phyloP scores from a whole-genome alignment of 2,888 invertebrate genomes.

The Drosophila cracens region DNA sequence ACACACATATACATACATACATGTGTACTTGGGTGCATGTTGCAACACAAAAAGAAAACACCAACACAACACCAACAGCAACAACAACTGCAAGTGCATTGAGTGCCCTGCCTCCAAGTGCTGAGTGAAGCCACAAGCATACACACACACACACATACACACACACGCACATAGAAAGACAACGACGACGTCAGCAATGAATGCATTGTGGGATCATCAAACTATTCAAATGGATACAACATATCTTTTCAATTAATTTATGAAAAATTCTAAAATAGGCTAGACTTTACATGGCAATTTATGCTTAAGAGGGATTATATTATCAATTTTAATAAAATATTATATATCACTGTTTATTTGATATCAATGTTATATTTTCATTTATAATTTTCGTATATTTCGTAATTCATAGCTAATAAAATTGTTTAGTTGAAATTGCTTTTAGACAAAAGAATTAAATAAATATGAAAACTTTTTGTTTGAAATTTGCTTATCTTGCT shows the following conservation, averaged over 20 bases:
- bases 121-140: constrained; percentile 70
- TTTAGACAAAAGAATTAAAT: background rate
- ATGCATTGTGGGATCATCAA: constrained; percentile 37
- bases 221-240: background rate
- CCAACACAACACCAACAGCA: constrained; percentile 24
- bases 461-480: background rate
- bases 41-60: constrained; percentile 53
- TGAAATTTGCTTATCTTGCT: background rate
- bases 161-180: constrained; percentile 18
- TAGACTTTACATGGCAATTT: background rate
- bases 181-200: constrained; percentile 37
- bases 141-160: constrained; percentile 13
- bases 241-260: background rate
- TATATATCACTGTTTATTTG: background rate
- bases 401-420: background rate
- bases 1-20: constrained; percentile 28
- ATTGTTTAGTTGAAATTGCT: background rate
- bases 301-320: background rate
- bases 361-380: background rate
- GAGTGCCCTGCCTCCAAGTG: constrained; percentile 63
- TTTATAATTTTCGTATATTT: background rate
- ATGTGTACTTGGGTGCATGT: constrained; percentile 59
- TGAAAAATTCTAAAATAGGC: background rate
- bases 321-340: background rate
- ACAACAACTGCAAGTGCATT: constrained; percentile 66